These are phyloP conservation scores for Plectus sambesii DNA, from an alignment of 1,140 invertebrate genomes.

Conservation along the genomic window DNA sequence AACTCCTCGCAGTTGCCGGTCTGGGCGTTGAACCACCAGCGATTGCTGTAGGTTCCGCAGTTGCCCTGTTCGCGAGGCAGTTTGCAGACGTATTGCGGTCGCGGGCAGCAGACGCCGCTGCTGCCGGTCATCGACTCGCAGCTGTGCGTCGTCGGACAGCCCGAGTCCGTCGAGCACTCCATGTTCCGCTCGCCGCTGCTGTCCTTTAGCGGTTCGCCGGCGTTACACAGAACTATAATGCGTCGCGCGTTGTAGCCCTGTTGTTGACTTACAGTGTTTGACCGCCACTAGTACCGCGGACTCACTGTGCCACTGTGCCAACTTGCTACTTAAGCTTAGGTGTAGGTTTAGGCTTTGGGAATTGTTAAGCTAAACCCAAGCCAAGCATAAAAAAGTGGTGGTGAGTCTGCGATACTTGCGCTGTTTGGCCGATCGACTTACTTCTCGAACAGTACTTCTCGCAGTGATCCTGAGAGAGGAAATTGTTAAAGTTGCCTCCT, in stretches of 20 bases:
- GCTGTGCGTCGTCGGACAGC: conserved; percentile 40
- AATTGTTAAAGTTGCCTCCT: conserved; percentile 45
- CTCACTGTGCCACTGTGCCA: too few species aligned
- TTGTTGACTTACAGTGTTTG: too few species aligned
- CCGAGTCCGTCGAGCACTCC: conserved; percentile 43
- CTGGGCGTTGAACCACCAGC: conserved; percentile 46
- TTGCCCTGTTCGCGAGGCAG: conserved; percentile 42
- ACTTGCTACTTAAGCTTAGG: too few species aligned
- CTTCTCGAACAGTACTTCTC: conserved; percentile 46
- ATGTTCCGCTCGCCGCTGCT: conserved; percentile 42
- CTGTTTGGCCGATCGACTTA: too few species aligned
- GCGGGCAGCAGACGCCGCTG: conserved; percentile 41
- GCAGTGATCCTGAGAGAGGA: conserved; percentile 42
- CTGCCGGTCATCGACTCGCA: conserved; percentile 42
- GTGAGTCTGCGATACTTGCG: too few species aligned
- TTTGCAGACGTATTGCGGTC: conserved; percentile 44
- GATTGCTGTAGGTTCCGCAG: conserved; percentile 41
- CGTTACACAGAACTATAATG: conserved; percentile 37
- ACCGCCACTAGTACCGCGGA: too few species aligned
- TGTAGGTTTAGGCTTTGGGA: too few species aligned
- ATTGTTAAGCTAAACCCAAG: too few species aligned
- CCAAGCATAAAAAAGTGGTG: too few species aligned
- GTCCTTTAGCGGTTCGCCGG: conserved; percentile 44
- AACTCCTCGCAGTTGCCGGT: conserved; percentile 45
- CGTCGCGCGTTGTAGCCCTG: not conserved